These are phyloP conservation scores for Stegodyphus mimosarum DNA, from an alignment of 1,140 invertebrate species.

Conservation along the genomic window DNA sequence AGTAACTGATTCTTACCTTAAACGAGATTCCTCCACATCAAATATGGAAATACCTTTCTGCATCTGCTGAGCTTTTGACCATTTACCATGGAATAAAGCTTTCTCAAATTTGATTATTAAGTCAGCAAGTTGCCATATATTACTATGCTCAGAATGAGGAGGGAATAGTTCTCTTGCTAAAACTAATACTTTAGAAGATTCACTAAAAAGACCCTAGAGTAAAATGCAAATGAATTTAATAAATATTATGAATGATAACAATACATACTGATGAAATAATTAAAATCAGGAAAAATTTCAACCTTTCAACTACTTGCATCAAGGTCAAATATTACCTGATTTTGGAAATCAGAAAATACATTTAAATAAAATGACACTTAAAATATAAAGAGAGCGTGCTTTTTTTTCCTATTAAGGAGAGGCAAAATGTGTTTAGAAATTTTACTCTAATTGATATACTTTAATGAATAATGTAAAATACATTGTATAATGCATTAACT, in stretches of 20 bases:
- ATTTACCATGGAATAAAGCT: slow-evolving; percentile 77
- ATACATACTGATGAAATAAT: too few relatives aligned
- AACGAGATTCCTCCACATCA: slow-evolving; percentile 73
- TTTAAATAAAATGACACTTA: not conserved
- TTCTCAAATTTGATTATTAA: slow-evolving; percentile 74
- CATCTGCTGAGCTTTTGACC: slow-evolving; percentile 80
- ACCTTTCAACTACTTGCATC: not conserved
- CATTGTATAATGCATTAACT: too few relatives aligned
- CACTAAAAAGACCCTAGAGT: slow-evolving; percentile 72
- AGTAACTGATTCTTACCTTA: slow-evolving; percentile 44
- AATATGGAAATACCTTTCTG: slow-evolving; percentile 79
- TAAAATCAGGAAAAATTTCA: not conserved
- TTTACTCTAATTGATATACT: too few relatives aligned
- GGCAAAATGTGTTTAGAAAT: too few relatives aligned
- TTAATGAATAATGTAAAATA: too few relatives aligned
- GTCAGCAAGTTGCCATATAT: slow-evolving; percentile 79
- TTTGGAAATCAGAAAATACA: not conserved
- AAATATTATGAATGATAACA: too few relatives aligned
- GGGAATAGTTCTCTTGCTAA: slow-evolving; percentile 75
- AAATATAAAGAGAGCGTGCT: too few relatives aligned
- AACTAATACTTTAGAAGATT: slow-evolving; percentile 72
- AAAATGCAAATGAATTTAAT: not conserved
- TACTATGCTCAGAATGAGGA: slow-evolving; percentile 71
- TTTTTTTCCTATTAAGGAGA: too few relatives aligned
- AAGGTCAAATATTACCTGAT: slow-evolving; percentile 7